Evolutionary conservation across 2,888 invertebrate genomes (phyloP), one percentile per base, ranked within the genome.

Genomic region (Dendrolimus houi): DNA sequence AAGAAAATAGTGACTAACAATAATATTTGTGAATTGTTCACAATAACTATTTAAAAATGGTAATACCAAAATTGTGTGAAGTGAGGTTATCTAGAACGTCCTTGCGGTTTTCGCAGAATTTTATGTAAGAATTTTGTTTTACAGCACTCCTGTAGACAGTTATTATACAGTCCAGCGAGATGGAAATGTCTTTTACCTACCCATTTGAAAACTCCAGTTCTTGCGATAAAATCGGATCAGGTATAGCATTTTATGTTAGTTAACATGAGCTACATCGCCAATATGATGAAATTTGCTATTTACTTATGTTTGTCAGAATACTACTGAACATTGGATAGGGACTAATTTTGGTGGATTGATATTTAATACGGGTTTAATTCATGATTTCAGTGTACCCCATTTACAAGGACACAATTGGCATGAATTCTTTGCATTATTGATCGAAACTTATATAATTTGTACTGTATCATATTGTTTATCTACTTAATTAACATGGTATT

Each of bases 61-160:
- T 83, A 70, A 55, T 62, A 60, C 58, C 41, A 41, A 47, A 8
- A 47, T 47, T 29, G 29, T 29, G 12, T 47, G 47, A 47, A 47
- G 67, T 78, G 74, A 87, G 81, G 82, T 85, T 83, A 83, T 75
- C 74, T 76, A 62, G 65, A 60, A 61, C 74, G 79, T 71, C 78
- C 74, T 75, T 77, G 73, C 66, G 63, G 57, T 58, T 61, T 56
- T 58, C 60, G 61, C 60, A 54, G 56, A 62, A 62, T 64, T 65
- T 64, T 60, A 63, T 58, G 29, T 17, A 29, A 58, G 59, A 65
- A 60, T 62, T 66, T 65, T 68, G 53, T 55, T 62, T 86, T 86
- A 66, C 82, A 90, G 90, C 90, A 90, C 73, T 74, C 87, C 64
- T 90, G 83, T 79, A 84, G 89, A 74, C 88, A 88, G 68, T 75